Evolutionary conservation across 2,113 vertebrate species (phyloP).

Genomic region (Ptyas mucosa): DNA sequence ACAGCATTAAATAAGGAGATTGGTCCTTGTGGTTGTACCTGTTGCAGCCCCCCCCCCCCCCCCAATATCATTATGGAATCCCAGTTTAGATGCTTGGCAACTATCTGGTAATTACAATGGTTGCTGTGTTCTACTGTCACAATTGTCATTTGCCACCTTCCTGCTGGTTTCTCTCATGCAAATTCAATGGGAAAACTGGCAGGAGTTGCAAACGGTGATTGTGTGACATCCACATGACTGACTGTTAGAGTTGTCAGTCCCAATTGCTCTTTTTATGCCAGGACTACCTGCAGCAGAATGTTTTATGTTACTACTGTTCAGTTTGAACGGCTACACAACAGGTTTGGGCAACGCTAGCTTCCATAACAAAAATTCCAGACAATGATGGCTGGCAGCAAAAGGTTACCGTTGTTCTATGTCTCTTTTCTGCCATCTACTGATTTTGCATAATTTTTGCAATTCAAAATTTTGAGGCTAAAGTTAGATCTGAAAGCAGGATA

Average conservation of each 20-base stretch:
- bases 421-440: background rate
- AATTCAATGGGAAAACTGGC: background rate
- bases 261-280: background rate
- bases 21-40: background rate
- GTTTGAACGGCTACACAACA: background rate
- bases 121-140: background rate
- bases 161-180: background rate
- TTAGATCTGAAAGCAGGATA: background rate
- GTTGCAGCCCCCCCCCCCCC: background rate
- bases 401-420: background rate
- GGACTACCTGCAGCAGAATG: background rate
- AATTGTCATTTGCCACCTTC: background rate
- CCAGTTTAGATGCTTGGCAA: background rate
- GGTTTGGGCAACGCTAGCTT: background rate
- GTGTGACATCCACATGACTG: background rate
- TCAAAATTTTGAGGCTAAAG: background rate
- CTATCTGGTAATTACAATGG: background rate
- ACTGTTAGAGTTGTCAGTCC: background rate
- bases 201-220: background rate
- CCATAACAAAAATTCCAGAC: background rate
- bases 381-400: background rate
- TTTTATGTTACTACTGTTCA: background rate
- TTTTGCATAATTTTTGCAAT: background rate
- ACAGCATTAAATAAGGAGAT: background rate
- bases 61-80: background rate